A percentile compares a stretch with the other conserved stretches of the same genome.
Conservation (phyloP, 2,113 vertebrate species). For the Elgaria multicarinata region DNA sequence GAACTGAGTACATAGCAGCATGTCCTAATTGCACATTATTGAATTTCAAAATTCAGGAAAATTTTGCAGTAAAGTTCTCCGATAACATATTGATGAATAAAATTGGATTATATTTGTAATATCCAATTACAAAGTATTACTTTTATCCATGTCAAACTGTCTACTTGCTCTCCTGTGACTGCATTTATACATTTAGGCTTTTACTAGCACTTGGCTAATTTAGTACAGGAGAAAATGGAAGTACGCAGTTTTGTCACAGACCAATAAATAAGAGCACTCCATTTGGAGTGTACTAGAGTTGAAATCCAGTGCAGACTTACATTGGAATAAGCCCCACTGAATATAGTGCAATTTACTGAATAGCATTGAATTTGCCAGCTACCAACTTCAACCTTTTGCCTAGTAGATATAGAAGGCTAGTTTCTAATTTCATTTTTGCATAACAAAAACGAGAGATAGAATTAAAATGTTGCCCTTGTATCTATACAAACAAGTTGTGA, state of each 20-base stretch:
- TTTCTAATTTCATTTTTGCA: not conserved
- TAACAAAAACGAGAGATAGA: not conserved
- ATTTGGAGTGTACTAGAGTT: not conserved
- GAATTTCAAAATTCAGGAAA: too few species aligned
- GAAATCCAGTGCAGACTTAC: not conserved
- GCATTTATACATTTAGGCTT: not conserved
- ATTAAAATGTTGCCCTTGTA: not conserved
- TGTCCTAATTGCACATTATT: not conserved
- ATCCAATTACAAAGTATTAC: not conserved
- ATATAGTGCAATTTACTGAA: not conserved
- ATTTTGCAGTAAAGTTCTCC: constrained; percentile 16
- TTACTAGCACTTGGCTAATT: constrained; percentile 7
- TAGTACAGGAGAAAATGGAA: not conserved
- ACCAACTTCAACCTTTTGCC: not conserved
- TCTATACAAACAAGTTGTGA: not conserved
- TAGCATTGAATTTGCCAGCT: not conserved
- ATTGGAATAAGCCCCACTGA: not conserved
- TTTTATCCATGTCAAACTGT: constrained; percentile 15
- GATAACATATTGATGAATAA: constrained; percentile 8
- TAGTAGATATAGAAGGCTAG: not conserved
- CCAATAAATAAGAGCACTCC: not conserved
- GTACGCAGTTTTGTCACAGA: not conserved
- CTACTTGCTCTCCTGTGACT: constrained; percentile 23
- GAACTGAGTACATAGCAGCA: not conserved
- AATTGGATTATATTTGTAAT: not conserved